Conservation (phyloP, 2,888 invertebrate genomes). For the Hypsopygia costalis region DNA sequence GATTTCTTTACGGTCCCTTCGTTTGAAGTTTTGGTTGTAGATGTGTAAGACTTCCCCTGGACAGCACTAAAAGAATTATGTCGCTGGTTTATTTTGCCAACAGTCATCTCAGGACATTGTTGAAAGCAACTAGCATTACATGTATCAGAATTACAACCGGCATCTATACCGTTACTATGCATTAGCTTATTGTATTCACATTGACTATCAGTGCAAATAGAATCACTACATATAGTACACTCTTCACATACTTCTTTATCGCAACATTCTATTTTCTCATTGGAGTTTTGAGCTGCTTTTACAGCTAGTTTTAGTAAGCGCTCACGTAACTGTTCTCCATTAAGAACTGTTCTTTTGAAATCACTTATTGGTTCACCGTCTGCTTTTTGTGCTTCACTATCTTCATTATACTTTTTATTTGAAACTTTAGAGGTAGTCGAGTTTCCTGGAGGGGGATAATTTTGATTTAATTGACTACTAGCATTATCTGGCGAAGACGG, state of each 20-base stretch:
- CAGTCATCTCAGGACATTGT: constrained; percentile 51
- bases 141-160: constrained; percentile 66
- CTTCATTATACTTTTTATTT: constrained; percentile 45
- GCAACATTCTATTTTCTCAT: constrained; percentile 76
- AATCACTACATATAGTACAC: constrained; percentile 74
- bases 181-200: constrained; percentile 72
- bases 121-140: constrained; percentile 66
- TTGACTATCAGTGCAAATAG: constrained; percentile 74
- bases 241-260: constrained; percentile 76
- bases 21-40: constrained; percentile 42
- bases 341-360: constrained; percentile 74
- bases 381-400: constrained; percentile 33
- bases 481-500: constrained; percentile 82
- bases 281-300: constrained; percentile 65
- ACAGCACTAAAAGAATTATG: constrained; percentile 73
- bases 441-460: constrained; percentile 52
- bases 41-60: constrained; percentile 59
- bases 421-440: constrained; percentile 40
- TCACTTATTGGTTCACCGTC: constrained; percentile 62
- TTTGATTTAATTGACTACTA: constrained; percentile 76
- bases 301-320: constrained; percentile 83
- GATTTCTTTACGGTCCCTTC: constrained; percentile 69
- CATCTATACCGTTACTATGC: constrained; percentile 66
- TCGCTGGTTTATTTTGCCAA: constrained; percentile 57
- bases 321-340: constrained; percentile 84